Percentiles rank a stretch among this genome's conserved stretches.
Conservation (phyloP, 2,888 invertebrate genomes). For the Dolichomitus sp. region DNA sequence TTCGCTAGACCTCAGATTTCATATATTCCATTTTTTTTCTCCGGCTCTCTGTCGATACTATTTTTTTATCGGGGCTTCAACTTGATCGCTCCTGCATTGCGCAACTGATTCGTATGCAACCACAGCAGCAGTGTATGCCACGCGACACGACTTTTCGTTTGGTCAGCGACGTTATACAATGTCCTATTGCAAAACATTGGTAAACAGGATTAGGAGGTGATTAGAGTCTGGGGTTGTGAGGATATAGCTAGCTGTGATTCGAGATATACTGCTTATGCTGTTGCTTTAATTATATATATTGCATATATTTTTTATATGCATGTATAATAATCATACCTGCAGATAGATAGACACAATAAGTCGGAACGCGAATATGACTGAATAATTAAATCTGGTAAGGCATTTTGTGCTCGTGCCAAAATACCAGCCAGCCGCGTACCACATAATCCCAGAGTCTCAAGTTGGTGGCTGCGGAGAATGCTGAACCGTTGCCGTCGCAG, state of each 20-base stretch:
- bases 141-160: slow-evolving; percentile 8
- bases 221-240: slow-evolving; percentile 10
- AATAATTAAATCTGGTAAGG: slow-evolving; percentile 1
- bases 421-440: background rate
- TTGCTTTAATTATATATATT: background rate
- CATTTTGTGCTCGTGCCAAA: background rate
- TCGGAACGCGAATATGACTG: background rate
- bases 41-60: background rate
- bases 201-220: slow-evolving; percentile 65
- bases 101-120: slow-evolving; percentile 38
- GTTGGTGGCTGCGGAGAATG: background rate
- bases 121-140: background rate
- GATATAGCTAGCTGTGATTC: background rate
- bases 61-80: slow-evolving; percentile 38
- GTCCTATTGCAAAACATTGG: slow-evolving; percentile 61
- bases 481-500: background rate
- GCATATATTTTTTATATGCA: background rate
- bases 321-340: background rate
- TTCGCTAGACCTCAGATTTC: slow-evolving; percentile 10
- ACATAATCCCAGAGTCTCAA: background rate
- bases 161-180: slow-evolving; percentile 57
- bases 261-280: background rate
- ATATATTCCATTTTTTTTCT: background rate
- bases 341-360: background rate
- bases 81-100: slow-evolving; percentile 37